phyloP scores from a whole-genome alignment of 2,797 vertebrate genomes.

The Sorex maritimensis region DNA sequence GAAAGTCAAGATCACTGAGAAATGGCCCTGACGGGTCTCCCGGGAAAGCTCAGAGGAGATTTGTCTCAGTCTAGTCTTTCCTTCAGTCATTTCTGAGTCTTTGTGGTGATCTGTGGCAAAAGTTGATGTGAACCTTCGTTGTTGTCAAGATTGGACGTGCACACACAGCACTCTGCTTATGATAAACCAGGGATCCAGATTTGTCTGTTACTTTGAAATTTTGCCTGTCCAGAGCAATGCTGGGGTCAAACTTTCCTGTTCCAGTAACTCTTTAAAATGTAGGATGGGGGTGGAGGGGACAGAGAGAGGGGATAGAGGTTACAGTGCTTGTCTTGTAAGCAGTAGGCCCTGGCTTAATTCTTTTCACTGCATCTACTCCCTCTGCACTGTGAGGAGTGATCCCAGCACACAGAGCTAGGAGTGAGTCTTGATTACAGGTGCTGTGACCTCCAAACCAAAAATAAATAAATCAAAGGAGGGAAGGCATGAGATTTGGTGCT shows the following conservation, averaged over 20 bases:
- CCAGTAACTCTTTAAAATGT: constrained; percentile 24
- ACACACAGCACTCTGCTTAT: background rate
- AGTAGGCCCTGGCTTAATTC: too few species aligned
- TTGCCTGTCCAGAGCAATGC: background rate
- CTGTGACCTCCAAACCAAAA: too few species aligned
- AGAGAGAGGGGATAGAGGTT: too few species aligned
- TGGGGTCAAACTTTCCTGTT: background rate
- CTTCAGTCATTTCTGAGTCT: constrained; percentile 33
- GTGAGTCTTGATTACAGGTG: too few species aligned
- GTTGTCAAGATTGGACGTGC: constrained; percentile 17
- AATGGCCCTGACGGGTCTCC: background rate
- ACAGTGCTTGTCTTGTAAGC: too few species aligned
- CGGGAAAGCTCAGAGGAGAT: background rate
- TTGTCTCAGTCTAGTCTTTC: background rate
- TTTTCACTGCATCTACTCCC: too few species aligned
- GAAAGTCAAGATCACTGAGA: constrained; percentile 22
- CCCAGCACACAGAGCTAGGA: too few species aligned
- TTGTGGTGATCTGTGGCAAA: background rate
- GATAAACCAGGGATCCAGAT: background rate
- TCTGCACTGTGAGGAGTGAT: too few species aligned
- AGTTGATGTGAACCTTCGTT: background rate
- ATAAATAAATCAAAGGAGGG: background rate
- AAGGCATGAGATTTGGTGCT: background rate
- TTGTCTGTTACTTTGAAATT: constrained; percentile 6
- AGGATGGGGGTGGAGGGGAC: too few species aligned